A percentile compares a stretch with the other conserved stretches of the same genome.
phyloP scores from a whole-genome alignment of 2,797 vertebrate species.

The Tauraco hartlaubi region DNA sequence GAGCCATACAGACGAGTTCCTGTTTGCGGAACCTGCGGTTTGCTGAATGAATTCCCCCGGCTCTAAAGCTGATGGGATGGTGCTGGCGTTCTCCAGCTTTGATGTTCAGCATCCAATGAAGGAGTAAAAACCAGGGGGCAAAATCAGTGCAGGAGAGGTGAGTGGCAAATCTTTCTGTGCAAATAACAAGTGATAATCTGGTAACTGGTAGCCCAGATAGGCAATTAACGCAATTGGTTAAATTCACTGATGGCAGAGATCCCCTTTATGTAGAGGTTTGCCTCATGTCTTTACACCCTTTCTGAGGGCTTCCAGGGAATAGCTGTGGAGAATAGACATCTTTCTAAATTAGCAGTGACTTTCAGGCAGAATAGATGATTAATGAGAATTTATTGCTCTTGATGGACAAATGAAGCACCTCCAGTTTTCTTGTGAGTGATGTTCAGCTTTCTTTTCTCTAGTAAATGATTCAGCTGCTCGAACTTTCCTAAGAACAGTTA shows the following conservation, averaged over 20 bases:
- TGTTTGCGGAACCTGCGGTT: neutral
- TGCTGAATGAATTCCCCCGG: neutral
- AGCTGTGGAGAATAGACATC: neutral
- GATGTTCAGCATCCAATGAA: neutral
- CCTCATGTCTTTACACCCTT: neutral
- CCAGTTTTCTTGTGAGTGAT: neutral
- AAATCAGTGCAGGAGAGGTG: neutral
- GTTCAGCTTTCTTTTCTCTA: neutral
- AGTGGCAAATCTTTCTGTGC: neutral
- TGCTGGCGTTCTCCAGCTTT: neutral
- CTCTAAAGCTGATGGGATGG: neutral
- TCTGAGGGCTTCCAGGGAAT: neutral
- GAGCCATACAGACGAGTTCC: neutral
- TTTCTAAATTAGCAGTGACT: neutral
- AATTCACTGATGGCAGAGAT: neutral
- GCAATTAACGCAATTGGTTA: neutral
- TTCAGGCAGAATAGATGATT: neutral
- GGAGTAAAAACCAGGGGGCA: neutral
- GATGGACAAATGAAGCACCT: constrained; percentile 27
- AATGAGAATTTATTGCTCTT: neutral
- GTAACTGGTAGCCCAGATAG: neutral
- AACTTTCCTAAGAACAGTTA: neutral
- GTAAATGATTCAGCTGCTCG: neutral
- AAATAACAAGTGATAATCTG: neutral
- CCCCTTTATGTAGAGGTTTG: neutral